Evolutionary conservation across 2,888 invertebrate genomes (phyloP).

Genomic region (Hecatera dysodea): DNA sequence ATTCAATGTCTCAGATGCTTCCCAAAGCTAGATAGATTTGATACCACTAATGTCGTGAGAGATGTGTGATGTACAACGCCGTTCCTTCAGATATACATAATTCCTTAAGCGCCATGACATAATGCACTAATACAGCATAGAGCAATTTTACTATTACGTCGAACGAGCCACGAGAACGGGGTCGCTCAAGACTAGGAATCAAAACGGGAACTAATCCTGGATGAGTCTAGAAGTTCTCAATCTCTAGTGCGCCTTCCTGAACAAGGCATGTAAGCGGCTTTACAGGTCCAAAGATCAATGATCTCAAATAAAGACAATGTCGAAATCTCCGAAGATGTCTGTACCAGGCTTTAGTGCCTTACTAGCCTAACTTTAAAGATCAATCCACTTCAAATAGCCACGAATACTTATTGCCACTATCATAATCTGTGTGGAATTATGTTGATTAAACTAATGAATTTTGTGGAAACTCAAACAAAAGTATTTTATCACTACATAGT

Average conservation of each 20-base stretch:
- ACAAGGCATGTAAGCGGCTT: background rate
- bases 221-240: background rate
- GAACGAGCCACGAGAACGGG: background rate
- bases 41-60: background rate
- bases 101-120: background rate
- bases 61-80: background rate
- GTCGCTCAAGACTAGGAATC: background rate
- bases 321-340: constrained; percentile 19
- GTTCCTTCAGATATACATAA: background rate
- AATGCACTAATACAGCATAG: background rate
- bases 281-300: constrained; percentile 29
- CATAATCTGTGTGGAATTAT: constrained; percentile 18
- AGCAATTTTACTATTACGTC: background rate
- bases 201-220: background rate
- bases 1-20: background rate
- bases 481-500: no score
- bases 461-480: constrained; percentile 1
- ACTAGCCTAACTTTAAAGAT: constrained; percentile 36
- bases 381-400: constrained; percentile 10
- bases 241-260: no score
- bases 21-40: no score
- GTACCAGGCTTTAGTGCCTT: background rate
- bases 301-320: constrained; percentile 27
- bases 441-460: constrained; percentile 38
- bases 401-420: constrained; percentile 18